Percentiles rank a stretch among this genome's conserved stretches.
These are phyloP conservation scores for Athetis lepigone DNA, from an alignment of 2,888 invertebrate species.

Conservation along the genomic window DNA sequence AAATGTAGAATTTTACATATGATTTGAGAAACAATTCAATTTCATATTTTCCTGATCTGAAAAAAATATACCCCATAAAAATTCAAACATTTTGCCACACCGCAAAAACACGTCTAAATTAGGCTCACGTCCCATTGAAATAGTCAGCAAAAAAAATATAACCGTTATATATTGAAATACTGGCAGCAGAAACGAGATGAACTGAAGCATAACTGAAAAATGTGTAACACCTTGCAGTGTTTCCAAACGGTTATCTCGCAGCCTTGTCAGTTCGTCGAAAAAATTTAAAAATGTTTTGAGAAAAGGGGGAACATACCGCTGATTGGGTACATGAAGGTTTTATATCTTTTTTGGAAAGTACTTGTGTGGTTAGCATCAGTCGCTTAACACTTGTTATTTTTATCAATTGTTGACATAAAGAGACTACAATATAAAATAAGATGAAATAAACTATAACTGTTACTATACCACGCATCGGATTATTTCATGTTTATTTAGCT, in stretches of 20 bases:
- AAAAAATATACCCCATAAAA: constrained; percentile 5
- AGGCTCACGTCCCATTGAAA: constrained; percentile 61
- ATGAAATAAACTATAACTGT: no score
- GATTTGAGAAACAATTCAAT: background rate
- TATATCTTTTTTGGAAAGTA: constrained; percentile 23
- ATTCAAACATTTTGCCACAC: constrained; percentile 17
- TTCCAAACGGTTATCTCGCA: constrained; percentile 75
- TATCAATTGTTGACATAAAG: no score
- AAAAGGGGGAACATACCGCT: constrained; percentile 3
- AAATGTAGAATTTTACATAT: no score
- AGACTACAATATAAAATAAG: no score
- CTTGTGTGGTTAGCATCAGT: no score
- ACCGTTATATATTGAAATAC: constrained; percentile 74
- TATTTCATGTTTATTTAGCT: no score
- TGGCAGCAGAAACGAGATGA: constrained; percentile 73
- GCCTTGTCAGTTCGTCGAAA: constrained; percentile 67
- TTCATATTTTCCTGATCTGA: background rate
- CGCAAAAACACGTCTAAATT: constrained; percentile 44
- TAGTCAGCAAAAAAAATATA: constrained; percentile 77
- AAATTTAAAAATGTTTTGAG: constrained; percentile 63
- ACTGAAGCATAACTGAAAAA: constrained; percentile 82
- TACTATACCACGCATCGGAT: no score
- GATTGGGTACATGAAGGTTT: constrained; percentile 22
- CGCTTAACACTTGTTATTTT: no score
- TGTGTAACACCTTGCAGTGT: constrained; percentile 81